A percentile compares a stretch with the other conserved stretches of the same genome.
These are phyloP conservation scores for Machimus atricapillus DNA, from an alignment of 2,888 invertebrate genomes.

Conservation along the genomic window DNA sequence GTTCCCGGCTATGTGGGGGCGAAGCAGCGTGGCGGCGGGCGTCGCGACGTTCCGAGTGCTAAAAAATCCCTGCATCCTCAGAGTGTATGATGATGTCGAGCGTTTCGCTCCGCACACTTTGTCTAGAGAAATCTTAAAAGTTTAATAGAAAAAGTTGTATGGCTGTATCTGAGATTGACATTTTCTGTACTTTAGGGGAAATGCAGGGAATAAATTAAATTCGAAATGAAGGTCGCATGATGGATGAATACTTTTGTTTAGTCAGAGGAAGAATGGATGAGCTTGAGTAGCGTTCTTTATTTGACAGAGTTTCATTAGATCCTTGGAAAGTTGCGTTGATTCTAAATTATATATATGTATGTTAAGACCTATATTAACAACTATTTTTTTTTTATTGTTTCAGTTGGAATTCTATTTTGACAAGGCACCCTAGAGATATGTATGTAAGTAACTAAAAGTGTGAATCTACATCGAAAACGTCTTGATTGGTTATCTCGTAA, in stretches of 20 bases:
- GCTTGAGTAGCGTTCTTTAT: neutral
- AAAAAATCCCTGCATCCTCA: neutral
- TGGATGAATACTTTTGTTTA: neutral
- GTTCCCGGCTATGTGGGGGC: neutral
- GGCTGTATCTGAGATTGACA: slow-evolving; percentile 4
- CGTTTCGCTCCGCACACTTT: neutral
- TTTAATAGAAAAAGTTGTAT: slow-evolving; percentile 27
- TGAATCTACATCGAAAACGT: too few relatives aligned
- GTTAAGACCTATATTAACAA: too few relatives aligned
- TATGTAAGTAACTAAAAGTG: too few relatives aligned
- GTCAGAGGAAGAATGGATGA: neutral
- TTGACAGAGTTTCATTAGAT: neutral
- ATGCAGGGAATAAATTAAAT: neutral
- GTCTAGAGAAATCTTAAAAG: slow-evolving; percentile 1
- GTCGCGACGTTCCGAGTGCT: neutral
- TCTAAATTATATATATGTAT: neutral
- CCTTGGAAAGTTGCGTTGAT: neutral
- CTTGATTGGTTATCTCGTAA: too few relatives aligned
- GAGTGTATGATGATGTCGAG: neutral
- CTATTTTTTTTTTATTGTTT: too few relatives aligned
- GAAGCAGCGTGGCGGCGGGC: neutral
- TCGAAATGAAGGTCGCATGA: neutral
- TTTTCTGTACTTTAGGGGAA: neutral
- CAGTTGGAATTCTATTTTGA: too few relatives aligned
- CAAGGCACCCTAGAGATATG: too few relatives aligned